Evolutionary conservation across 2,797 vertebrate genomes (phyloP).

Genomic region (Eidolon dupreanum): DNA sequence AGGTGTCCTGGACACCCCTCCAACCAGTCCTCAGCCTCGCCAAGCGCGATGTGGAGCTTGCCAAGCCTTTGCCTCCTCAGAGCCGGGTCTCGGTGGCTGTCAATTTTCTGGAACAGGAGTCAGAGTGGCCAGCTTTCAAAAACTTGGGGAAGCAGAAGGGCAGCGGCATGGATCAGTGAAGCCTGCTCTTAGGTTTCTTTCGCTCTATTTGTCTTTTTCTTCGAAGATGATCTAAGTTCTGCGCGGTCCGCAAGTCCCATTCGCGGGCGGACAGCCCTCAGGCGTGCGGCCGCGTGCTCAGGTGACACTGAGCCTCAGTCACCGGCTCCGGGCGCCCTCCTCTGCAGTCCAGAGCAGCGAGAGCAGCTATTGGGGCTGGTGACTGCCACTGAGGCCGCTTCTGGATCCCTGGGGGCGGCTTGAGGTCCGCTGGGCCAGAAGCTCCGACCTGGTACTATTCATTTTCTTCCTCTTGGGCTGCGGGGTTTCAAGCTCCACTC

Average conservation of each 20-base stretch:
- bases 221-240: not conserved
- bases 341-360: not conserved
- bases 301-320: constrained; percentile 4
- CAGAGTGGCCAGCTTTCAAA: not conserved
- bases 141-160: not conserved
- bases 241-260: not conserved
- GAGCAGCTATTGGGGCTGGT: constrained; percentile 57
- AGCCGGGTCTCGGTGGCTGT: not conserved
- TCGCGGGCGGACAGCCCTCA: not conserved
- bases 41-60: not conserved
- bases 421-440: constrained; percentile 32
- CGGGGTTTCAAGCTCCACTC: not conserved
- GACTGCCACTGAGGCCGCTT: not conserved
- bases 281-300: constrained; percentile 46
- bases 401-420: not conserved
- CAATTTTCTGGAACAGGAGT: not conserved
- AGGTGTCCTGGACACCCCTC: not conserved
- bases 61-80: not conserved
- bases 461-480: constrained; percentile 54
- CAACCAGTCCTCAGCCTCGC: not conserved
- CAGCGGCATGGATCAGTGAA: not conserved
- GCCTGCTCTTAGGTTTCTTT: not conserved
- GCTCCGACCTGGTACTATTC: constrained; percentile 39
- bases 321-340: not conserved
- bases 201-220: not conserved